phyloP scores from a whole-genome alignment of 1,140 invertebrate species.

The Trypoxylus dichotomus region DNA sequence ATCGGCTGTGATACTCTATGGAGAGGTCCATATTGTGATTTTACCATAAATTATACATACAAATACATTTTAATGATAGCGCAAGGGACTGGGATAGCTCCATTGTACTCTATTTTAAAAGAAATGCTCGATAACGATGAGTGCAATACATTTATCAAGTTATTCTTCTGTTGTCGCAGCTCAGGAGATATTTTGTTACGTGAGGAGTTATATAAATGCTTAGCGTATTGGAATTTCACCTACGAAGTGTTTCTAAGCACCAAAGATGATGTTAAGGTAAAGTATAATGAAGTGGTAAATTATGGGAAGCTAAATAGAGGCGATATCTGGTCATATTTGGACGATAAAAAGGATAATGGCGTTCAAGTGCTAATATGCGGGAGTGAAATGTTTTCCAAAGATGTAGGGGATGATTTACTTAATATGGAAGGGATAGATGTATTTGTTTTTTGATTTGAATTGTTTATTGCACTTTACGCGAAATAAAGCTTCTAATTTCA shows the following conservation, averaged over 20 bases:
- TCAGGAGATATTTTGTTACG: constrained; percentile 61
- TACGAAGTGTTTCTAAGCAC: constrained; percentile 61
- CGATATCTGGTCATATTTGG: constrained; percentile 34
- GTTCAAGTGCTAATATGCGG: constrained; percentile 39
- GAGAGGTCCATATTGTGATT: constrained; percentile 68
- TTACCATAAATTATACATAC: constrained; percentile 57
- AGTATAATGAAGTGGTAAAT: constrained; percentile 48
- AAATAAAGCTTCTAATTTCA: no score
- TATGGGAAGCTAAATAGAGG: constrained; percentile 24
- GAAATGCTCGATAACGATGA: constrained; percentile 64
- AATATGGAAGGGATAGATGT: constrained; percentile 7
- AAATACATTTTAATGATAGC: constrained; percentile 63
- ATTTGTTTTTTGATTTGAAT: constrained; percentile 35
- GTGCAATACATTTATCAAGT: constrained; percentile 61
- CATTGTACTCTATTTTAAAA: constrained; percentile 64
- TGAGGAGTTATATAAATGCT: constrained; percentile 59
- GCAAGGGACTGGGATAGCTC: constrained; percentile 71
- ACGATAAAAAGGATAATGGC: constrained; percentile 25
- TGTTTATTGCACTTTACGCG: no score
- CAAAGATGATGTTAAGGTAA: constrained; percentile 40
- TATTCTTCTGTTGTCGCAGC: constrained; percentile 61
- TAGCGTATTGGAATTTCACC: constrained; percentile 68
- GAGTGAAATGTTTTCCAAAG: constrained; percentile 34
- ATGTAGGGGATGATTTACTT: constrained; percentile 2
- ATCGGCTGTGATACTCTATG: constrained; percentile 59